These are phyloP conservation scores for Machimus atricapillus DNA, from an alignment of 2,888 invertebrate genomes.

Conservation along the genomic window DNA sequence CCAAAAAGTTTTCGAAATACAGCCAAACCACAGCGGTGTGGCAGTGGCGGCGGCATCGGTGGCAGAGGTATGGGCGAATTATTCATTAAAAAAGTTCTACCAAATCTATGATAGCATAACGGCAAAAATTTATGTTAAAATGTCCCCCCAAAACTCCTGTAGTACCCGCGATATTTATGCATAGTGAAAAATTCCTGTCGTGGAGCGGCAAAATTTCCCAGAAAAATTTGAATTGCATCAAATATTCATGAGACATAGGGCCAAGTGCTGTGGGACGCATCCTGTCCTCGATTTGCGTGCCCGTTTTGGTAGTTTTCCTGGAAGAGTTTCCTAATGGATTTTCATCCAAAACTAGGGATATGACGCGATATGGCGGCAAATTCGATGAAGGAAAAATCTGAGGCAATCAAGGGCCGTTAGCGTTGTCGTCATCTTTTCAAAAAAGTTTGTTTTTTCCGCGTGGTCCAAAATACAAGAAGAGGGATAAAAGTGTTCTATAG, in stretches of 20 bases:
- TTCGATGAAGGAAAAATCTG: conserved; percentile 1
- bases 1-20: neutral
- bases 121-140: conserved; percentile 7
- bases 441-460: neutral
- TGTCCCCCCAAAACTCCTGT: neutral
- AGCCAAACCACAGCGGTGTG: neutral
- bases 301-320: conserved; percentile 1
- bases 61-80: neutral
- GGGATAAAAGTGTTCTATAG: neutral
- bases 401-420: conserved; percentile 28
- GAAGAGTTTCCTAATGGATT: conserved; percentile 26
- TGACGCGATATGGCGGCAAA: neutral
- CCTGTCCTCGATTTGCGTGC: neutral
- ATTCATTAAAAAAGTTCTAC: conserved; percentile 30
- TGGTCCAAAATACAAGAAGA: neutral
- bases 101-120: neutral
- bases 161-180: conserved; percentile 2
- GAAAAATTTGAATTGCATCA: conserved; percentile 31
- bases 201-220: neutral
- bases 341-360: neutral
- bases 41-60: neutral
- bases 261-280: neutral
- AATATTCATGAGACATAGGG: conserved; percentile 31
- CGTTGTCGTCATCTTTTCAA: neutral
- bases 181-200: conserved; percentile 25